These are phyloP conservation scores for Hipparchia sbordonii DNA, from an alignment of 2,888 invertebrate species.

Conservation along the genomic window DNA sequence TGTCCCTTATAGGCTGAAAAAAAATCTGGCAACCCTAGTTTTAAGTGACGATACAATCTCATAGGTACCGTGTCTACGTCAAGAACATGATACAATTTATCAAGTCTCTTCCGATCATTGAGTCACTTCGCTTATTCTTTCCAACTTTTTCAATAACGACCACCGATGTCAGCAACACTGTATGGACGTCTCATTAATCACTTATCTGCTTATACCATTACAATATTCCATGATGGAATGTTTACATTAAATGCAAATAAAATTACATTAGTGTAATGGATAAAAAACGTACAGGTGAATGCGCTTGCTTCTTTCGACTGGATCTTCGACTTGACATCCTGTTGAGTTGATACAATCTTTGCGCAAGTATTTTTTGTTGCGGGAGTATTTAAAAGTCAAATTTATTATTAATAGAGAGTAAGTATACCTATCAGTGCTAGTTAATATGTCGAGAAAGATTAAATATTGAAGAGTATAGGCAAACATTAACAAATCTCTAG, in stretches of 20 bases:
- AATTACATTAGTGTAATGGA: slow-evolving; percentile 13
- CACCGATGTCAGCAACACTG: neutral
- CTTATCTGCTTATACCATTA: slow-evolving; percentile 9
- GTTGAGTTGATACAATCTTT: slow-evolving; percentile 4
- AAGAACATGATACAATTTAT: neutral
- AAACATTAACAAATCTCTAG: too few relatives aligned
- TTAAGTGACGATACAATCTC: too few relatives aligned
- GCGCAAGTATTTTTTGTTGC: slow-evolving; percentile 1
- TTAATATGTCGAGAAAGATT: too few relatives aligned
- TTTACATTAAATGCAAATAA: slow-evolving; percentile 18
- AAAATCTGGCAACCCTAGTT: too few relatives aligned
- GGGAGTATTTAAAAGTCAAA: neutral
- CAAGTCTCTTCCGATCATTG: neutral
- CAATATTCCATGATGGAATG: slow-evolving; percentile 26
- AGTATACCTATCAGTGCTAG: too few relatives aligned
- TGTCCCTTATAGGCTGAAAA: too few relatives aligned
- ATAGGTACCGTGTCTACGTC: too few relatives aligned
- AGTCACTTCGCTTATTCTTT: neutral
- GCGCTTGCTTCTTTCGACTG: neutral
- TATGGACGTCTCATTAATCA: slow-evolving; percentile 20
- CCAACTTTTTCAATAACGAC: slow-evolving; percentile 6
- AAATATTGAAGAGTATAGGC: too few relatives aligned
- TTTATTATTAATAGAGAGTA: neutral
- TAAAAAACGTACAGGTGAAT: neutral
- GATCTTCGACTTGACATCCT: slow-evolving; percentile 8